Percentiles rank a stretch among this genome's conserved stretches.
phyloP scores from a whole-genome alignment of 1,140 invertebrate genomes.

The Octopus sinensis region DNA sequence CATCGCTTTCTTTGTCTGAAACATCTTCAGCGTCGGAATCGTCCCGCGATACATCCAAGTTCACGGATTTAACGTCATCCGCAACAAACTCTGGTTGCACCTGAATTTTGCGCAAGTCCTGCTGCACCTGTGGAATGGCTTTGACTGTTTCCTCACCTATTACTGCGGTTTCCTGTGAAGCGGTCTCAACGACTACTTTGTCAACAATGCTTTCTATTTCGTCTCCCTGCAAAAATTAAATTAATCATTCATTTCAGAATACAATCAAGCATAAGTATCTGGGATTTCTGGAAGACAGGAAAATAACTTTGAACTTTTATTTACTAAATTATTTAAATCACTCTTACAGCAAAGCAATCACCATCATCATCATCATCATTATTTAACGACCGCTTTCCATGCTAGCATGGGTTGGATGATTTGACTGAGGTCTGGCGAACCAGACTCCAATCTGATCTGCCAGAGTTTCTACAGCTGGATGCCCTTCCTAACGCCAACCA shows the following conservation, averaged over 20 bases:
- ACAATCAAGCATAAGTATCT: no score
- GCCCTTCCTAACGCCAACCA: no score
- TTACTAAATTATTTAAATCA: neutral
- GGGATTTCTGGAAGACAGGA: no score
- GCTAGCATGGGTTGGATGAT: no score
- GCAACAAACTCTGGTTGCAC: conserved; percentile 43
- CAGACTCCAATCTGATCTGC: no score
- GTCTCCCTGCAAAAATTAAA: conserved; percentile 10
- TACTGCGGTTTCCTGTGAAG: neutral
- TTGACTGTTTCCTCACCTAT: neutral
- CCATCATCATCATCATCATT: no score
- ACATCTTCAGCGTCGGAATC: conserved; percentile 1
- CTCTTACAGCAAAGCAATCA: no score
- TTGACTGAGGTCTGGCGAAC: no score
- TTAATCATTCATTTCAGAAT: neutral
- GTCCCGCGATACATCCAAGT: conserved; percentile 17
- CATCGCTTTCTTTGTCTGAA: conserved; percentile 17
- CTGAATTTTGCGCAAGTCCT: conserved; percentile 40
- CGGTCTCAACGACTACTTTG: neutral
- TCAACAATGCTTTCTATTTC: neutral
- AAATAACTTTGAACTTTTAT: neutral
- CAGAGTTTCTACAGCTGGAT: no score
- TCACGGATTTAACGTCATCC: conserved; percentile 38
- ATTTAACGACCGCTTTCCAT: no score
- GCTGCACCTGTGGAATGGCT: conserved; percentile 31